Percentiles rank a stretch among this genome's conserved stretches.
These are phyloP conservation scores for Masnerella sp. DNA, from an alignment of 2,888 invertebrate genomes.

Conservation along the genomic window DNA sequence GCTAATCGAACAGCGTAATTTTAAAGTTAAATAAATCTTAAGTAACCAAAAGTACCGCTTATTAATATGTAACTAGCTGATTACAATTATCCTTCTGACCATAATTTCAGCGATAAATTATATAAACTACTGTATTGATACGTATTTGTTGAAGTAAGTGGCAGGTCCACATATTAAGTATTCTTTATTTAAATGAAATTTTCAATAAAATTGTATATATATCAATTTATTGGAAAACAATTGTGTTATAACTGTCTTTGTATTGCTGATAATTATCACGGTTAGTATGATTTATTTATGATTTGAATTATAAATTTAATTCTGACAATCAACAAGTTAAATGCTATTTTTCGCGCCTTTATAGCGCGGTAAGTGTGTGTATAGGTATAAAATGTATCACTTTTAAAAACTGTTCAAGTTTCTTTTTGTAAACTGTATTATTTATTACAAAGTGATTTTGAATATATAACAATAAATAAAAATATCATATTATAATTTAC, in stretches of 20 bases:
- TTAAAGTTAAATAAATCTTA: background rate
- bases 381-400: no score
- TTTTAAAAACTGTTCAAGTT: no score
- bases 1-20: background rate
- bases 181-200: slow-evolving; percentile 50
- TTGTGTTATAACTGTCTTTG: slow-evolving; percentile 32
- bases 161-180: slow-evolving; percentile 54
- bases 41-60: background rate
- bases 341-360: no score
- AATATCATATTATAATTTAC: no score
- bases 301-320: slow-evolving; percentile 31
- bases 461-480: no score
- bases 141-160: slow-evolving; percentile 49
- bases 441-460: no score
- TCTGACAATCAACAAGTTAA: no score
- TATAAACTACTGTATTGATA: slow-evolving; percentile 37
- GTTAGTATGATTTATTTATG: slow-evolving; percentile 34
- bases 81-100: slow-evolving; percentile 3
- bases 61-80: slow-evolving; percentile 3
- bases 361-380: no score
- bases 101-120: slow-evolving; percentile 10
- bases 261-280: no score
- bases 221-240: slow-evolving; percentile 44
- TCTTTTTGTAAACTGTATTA: no score
- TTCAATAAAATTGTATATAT: slow-evolving; percentile 48